Evolutionary conservation across 30 jellyfish, hydroid and myxozoan species (phyloP).

Genomic region (Turritopsis rubra): DNA sequence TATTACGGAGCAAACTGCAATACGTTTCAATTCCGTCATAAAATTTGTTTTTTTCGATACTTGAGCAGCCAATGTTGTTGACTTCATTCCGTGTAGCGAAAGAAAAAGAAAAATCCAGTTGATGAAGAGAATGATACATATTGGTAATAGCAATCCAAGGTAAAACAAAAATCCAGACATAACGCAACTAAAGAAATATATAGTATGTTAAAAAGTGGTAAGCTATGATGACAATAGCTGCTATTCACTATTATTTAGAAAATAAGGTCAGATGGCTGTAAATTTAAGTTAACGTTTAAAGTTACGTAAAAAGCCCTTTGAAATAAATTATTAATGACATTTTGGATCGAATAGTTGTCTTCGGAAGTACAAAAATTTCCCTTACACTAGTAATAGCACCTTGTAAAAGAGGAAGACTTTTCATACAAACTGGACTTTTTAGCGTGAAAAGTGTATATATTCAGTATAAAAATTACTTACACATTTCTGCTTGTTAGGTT

Average conservation of each 20-base stretch:
- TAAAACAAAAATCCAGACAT: background rate
- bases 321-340: no score
- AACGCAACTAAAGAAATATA: background rate
- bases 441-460: background rate
- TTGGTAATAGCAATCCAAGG: background rate
- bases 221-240: background rate
- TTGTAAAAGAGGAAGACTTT: no score
- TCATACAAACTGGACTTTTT: background rate
- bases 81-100: background rate
- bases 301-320: background rate
- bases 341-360: no score
- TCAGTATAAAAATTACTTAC: no score
- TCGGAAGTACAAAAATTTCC: background rate
- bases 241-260: background rate
- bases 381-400: no score
- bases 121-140: background rate
- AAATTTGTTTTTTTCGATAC: background rate
- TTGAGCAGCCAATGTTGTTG: background rate
- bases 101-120: background rate
- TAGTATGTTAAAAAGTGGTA: background rate
- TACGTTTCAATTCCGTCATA: background rate
- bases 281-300: background rate
- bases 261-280: background rate
- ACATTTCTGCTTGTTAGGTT: background rate
- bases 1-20: background rate